Evolutionary conservation across 2,888 invertebrate species (phyloP), one percentile per base, ranked within the genome.

Genomic region (Megastigmus dorsalis): DNA sequence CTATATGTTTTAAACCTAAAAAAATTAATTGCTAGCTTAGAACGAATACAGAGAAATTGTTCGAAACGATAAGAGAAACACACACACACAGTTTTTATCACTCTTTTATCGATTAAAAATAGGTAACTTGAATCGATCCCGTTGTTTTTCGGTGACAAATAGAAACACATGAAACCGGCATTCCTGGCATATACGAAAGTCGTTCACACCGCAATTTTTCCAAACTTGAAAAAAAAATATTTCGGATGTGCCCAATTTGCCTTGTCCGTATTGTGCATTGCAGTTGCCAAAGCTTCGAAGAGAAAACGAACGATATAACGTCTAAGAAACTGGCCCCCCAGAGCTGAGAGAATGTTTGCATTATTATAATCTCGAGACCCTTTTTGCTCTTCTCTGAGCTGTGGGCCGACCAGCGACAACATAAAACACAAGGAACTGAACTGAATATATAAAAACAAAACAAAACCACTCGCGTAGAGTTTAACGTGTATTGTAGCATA

Each of bases 231-330:
- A n/a, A n/a, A n/a, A n/a, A n/a, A 43, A 18, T 43, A 41, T 26
- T 54, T 60, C 26, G 36, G 33, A 60, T 73, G n/a, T n/a, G 38
- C 60, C 50, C 59, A 43, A 66, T 62, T 62, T 68, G 67, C 62
- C 62, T 68, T 74, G 45, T 62, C 62, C 43, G 55, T 60, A 57
- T 73, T 73, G 28, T 63, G 63, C 55, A 72, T 63, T 67, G 66
- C 57, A 72, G 60, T 72, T 72, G 38, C 68, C 71, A 75, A 75
- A 75, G 72, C 50, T 72, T 57, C 59, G 30, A 62, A 67, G 23
- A 70, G 54, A 63, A 48, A 3, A 48, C 48, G 55, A 60, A 43
- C 66, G 30, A 50, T 48, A 38, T n/a, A n/a, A n/a, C 13, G 62
- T 50, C 26, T n/a, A n/a, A n/a, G 7, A 50, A 7, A 30, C 45